Evolutionary conservation across 2,113 vertebrate genomes (phyloP).

Genomic region (Pseudorectes ferrugineus): DNA sequence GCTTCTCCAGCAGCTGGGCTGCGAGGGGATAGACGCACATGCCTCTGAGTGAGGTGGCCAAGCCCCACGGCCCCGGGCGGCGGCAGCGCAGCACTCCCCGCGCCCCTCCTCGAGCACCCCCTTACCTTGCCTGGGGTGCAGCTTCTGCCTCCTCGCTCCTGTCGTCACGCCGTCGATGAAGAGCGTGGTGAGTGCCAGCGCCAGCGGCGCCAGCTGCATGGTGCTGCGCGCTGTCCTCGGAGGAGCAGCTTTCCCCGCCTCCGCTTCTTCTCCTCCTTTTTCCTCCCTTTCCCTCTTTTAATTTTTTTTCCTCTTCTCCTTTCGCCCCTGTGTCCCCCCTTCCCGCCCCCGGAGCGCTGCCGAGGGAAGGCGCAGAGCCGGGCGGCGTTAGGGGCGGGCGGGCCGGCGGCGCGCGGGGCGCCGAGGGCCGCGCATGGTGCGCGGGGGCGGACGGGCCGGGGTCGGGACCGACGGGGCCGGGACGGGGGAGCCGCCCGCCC

Average conservation of each 20-base stretch:
- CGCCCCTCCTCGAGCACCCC: neutral
- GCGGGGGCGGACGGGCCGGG: too few species aligned
- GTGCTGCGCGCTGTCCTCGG: slow-evolving; percentile 75
- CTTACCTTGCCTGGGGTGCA: slow-evolving; percentile 87
- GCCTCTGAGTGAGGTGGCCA: neutral
- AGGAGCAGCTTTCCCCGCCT: slow-evolving; percentile 52
- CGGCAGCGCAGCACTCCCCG: neutral
- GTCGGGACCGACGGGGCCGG: slow-evolving; percentile 10
- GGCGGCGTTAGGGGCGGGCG: too few species aligned
- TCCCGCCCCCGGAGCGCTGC: neutral
- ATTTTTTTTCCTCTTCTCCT: neutral
- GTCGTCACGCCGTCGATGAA: slow-evolving; percentile 79
- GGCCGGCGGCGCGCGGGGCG: too few species aligned
- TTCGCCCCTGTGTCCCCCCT: neutral
- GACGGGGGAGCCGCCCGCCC: slow-evolving; percentile 5
- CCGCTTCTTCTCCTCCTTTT: neutral
- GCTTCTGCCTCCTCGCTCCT: slow-evolving; percentile 72
- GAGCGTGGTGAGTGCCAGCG: slow-evolving; percentile 82
- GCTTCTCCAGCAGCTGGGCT: slow-evolving; percentile 79
- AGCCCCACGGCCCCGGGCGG: neutral
- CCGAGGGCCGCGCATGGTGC: too few species aligned
- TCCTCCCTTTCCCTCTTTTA: neutral
- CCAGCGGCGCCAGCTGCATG: slow-evolving; percentile 95
- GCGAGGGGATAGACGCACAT: slow-evolving; percentile 31
- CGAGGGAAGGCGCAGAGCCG: neutral